phyloP scores from a whole-genome alignment of 2,888 invertebrate genomes.

The Chymomyza amoena region DNA sequence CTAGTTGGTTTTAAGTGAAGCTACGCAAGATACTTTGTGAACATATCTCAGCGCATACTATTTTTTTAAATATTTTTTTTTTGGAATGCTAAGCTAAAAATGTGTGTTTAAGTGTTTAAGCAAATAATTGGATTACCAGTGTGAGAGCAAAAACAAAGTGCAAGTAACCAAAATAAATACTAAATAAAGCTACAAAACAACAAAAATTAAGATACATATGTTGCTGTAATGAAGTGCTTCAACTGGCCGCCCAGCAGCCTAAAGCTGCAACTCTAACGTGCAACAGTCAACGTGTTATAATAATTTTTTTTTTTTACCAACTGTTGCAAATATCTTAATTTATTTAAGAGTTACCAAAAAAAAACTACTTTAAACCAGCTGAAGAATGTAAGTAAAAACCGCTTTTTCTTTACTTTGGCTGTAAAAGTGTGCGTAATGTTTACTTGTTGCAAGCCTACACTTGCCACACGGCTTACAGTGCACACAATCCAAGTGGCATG shows the following conservation, averaged over 20 bases:
- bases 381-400: background rate
- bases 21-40: background rate
- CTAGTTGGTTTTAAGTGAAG: background rate
- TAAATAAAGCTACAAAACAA: background rate
- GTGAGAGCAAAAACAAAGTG: constrained; percentile 16
- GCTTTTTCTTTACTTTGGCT: constrained; percentile 5
- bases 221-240: background rate
- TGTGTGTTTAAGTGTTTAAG: too few relatives aligned
- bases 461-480: background rate
- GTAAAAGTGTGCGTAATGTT: constrained; percentile 28
- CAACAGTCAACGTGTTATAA: background rate
- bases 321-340: background rate
- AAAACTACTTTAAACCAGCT: background rate
- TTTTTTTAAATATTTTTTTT: background rate
- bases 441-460: constrained; percentile 16
- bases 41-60: background rate
- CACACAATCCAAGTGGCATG: constrained; percentile 14
- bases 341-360: background rate
- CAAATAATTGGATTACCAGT: constrained; percentile 53
- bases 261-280: constrained; percentile 42
- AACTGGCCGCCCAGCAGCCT: constrained; percentile 26
- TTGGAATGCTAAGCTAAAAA: background rate
- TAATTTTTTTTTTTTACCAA: background rate
- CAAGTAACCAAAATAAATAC: background rate
- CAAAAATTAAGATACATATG: too few relatives aligned